These are phyloP conservation scores for Lithophane socia DNA, from an alignment of 2,888 invertebrate species.

Conservation along the genomic window DNA sequence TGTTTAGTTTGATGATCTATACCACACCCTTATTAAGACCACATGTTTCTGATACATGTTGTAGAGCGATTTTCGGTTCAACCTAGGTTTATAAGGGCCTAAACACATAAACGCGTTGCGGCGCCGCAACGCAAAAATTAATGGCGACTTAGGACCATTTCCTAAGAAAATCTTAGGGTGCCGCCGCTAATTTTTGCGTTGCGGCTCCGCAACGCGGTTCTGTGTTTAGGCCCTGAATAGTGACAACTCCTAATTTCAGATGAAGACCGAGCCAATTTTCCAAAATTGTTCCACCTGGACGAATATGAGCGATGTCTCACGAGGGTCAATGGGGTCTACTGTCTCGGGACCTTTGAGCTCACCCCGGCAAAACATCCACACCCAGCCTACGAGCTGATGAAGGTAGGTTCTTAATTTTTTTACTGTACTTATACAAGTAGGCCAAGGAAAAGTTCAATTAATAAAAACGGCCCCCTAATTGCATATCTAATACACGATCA, in stretches of 20 bases:
- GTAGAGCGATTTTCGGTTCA: neutral
- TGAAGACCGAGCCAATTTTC: conserved; percentile 62
- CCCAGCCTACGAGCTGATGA: conserved; percentile 60
- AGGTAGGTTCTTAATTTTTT: conserved; percentile 44
- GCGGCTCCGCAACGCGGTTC: too few relatives aligned
- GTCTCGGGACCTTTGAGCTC: conserved; percentile 68
- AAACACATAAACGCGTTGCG: too few relatives aligned
- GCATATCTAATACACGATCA: too few relatives aligned
- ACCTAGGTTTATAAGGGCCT: too few relatives aligned
- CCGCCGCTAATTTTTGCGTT: too few relatives aligned
- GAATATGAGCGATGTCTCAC: conserved; percentile 68
- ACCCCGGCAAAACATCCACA: conserved; percentile 54
- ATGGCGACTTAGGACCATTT: too few relatives aligned
- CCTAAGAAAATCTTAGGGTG: too few relatives aligned
- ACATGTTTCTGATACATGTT: neutral
- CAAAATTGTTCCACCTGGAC: conserved; percentile 69
- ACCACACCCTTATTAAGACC: too few relatives aligned
- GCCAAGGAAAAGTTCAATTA: neutral
- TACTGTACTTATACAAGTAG: too few relatives aligned
- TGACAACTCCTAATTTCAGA: conserved; percentile 55
- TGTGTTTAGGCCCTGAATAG: too few relatives aligned
- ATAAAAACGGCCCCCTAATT: too few relatives aligned
- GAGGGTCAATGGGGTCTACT: conserved; percentile 64
- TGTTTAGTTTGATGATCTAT: neutral
- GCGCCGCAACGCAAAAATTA: too few relatives aligned